phyloP scores from a whole-genome alignment of 2,888 invertebrate genomes.

The Drosophila hamatofila region DNA sequence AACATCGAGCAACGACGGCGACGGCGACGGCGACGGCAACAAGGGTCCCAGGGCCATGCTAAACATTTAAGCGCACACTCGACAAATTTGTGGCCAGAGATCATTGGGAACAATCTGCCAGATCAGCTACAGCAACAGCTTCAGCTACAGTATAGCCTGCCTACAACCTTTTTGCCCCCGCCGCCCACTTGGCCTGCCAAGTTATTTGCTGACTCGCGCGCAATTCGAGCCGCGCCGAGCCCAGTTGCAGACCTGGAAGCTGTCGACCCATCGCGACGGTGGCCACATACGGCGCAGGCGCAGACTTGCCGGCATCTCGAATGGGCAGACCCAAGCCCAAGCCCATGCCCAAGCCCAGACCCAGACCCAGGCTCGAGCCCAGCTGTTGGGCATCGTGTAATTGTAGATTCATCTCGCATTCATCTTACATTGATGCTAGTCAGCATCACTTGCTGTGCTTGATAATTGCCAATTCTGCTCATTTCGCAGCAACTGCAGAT shows the following conservation, averaged over 20 bases:
- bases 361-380: too few relatives aligned
- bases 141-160: neutral
- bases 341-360: conserved; percentile 24
- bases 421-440: conserved; percentile 46
- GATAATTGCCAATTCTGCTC: conserved; percentile 61
- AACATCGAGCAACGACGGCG: conserved; percentile 36
- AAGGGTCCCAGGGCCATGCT: conserved; percentile 48
- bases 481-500: conserved; percentile 30
- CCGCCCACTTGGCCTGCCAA: conserved; percentile 12
- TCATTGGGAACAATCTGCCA: conserved; percentile 51
- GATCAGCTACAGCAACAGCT: conserved; percentile 20
- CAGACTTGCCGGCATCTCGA: conserved; percentile 48
- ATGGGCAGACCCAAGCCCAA: conserved; percentile 11
- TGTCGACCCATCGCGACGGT: neutral
- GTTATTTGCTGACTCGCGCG: conserved; percentile 72
- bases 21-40: conserved; percentile 21
- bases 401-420: conserved; percentile 63
- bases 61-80: conserved; percentile 81
- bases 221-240: conserved; percentile 45
- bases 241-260: conserved; percentile 35
- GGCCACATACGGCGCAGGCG: conserved; percentile 63
- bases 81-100: conserved; percentile 75
- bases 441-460: conserved; percentile 61
- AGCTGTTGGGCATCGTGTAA: conserved; percentile 63
- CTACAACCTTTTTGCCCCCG: conserved; percentile 16